A percentile compares a stretch with the other conserved stretches of the same genome.
Conservation (phyloP, 2,888 invertebrate genomes). For the Troilus luridus region DNA sequence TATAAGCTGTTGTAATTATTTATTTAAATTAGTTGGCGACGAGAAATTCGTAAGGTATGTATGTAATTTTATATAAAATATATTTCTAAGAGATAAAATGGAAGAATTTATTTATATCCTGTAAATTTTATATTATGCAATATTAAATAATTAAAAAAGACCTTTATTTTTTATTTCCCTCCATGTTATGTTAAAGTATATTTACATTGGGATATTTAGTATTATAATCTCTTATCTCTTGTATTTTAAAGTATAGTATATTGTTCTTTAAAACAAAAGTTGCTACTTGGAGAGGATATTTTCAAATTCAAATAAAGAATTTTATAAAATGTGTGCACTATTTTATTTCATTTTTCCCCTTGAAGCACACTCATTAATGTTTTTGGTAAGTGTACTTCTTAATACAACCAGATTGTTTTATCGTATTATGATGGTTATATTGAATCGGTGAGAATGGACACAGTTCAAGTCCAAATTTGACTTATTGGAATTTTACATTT, state of each 20-base stretch:
- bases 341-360: no score
- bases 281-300: neutral
- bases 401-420: no score
- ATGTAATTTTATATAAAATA: neutral
- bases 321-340: neutral
- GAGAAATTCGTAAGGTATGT: neutral
- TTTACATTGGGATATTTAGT: neutral
- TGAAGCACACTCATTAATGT: no score
- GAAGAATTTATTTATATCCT: neutral
- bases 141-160: constrained; percentile 14
- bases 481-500: no score
- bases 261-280: neutral
- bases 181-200: neutral
- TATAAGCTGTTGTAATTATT: constrained; percentile 1
- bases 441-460: no score
- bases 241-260: neutral
- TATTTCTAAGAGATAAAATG: neutral
- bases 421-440: no score
- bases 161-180: neutral
- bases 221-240: neutral
- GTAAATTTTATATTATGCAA: constrained; percentile 4
- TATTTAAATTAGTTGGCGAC: neutral
- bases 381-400: no score
- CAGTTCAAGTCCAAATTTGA: no score
- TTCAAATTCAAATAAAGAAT: constrained; percentile 4